phyloP scores from a whole-genome alignment of 2,113 vertebrate species.

The Coreoperca whiteheadi region DNA sequence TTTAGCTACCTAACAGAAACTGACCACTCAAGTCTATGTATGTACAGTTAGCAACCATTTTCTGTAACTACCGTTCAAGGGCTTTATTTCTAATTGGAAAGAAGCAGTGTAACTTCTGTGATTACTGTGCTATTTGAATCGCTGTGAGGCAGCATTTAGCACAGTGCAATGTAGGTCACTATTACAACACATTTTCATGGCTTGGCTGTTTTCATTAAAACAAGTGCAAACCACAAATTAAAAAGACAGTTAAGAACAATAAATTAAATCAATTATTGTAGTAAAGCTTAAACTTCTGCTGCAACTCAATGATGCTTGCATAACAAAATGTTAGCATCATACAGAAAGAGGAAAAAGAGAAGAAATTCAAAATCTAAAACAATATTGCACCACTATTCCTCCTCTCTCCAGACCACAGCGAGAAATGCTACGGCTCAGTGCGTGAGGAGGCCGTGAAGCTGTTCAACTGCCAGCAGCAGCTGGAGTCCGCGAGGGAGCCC shows the following conservation, averaged over 20 bases:
- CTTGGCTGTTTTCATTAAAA: not conserved
- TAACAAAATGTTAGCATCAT: not conserved
- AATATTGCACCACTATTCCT: not conserved
- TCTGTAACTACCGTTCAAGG: not conserved
- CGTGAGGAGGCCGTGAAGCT: conserved; percentile 95
- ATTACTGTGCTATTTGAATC: conserved; percentile 16
- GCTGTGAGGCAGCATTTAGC: conserved; percentile 25
- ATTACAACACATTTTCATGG: not conserved
- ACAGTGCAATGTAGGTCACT: not conserved
- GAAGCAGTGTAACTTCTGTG: conserved; percentile 10
- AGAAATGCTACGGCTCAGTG: conserved; percentile 89
- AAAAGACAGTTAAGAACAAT: not conserved
- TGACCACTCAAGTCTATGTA: not conserved
- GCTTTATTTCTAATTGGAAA: conserved; percentile 23
- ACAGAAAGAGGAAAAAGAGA: not conserved
- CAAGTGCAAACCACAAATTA: not conserved
- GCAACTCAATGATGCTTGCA: not conserved
- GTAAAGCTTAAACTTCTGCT: not conserved
- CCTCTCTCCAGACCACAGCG: conserved; percentile 79
- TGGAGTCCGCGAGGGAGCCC: conserved; percentile 90
- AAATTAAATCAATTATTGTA: not conserved
- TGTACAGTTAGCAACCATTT: not conserved
- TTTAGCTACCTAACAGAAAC: not conserved
- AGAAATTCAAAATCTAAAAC: not conserved
- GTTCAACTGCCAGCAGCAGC: conserved; percentile 95